Conservation (phyloP, 2,888 invertebrate species). For the Agriotes lineatus region DNA sequence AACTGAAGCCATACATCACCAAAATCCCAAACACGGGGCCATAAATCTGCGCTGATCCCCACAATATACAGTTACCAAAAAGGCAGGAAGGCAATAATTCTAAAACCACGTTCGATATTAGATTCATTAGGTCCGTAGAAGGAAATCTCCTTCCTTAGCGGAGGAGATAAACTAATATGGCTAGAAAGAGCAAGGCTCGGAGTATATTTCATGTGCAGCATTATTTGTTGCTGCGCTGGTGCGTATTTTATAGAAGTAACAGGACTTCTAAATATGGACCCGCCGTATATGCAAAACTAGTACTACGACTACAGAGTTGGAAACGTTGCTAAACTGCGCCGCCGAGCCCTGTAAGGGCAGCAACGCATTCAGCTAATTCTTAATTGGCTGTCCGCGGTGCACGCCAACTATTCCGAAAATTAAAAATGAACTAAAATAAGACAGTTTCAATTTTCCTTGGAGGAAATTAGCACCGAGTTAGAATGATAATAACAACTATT, state of each 20-base stretch:
- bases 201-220: slow-evolving; percentile 36
- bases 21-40: not conserved
- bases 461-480: too few relatives aligned
- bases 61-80: too few relatives aligned
- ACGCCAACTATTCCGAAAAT: not conserved
- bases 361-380: not conserved
- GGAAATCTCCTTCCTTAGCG: slow-evolving; percentile 8
- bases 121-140: slow-evolving; percentile 27
- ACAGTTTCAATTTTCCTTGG: too few relatives aligned
- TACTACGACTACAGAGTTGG: slow-evolving; percentile 34
- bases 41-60: too few relatives aligned
- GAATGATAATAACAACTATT: too few relatives aligned
- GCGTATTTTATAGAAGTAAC: slow-evolving; percentile 40
- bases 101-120: slow-evolving; percentile 22
- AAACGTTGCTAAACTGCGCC: slow-evolving; percentile 17
- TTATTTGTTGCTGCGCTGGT: slow-evolving; percentile 32
- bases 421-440: not conserved
- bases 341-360: slow-evolving; percentile 20
- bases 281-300: slow-evolving; percentile 49
- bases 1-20: too few relatives aligned
- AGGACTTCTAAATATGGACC: slow-evolving; percentile 47
- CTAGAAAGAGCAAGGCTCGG: slow-evolving; percentile 19
- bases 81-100: slow-evolving; percentile 2
- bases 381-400: not conserved
- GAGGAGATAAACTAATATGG: slow-evolving; percentile 35